These are phyloP conservation scores for Matsumurasca onukii DNA, from an alignment of 1,140 invertebrate species.

Conservation along the genomic window DNA sequence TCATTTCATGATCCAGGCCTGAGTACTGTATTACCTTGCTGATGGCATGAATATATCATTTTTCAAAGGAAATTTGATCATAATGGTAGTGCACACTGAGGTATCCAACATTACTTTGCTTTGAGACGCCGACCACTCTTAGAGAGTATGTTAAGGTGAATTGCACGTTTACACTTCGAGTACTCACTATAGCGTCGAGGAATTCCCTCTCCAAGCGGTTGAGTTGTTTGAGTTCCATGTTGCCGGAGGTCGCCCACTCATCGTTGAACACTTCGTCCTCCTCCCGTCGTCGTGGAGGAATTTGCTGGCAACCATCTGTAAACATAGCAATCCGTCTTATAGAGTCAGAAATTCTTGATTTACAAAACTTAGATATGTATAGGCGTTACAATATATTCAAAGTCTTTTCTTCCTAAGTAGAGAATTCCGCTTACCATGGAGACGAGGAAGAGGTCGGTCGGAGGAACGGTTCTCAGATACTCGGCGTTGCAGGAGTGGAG, in stretches of 20 bases:
- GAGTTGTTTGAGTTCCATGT: constrained; percentile 70
- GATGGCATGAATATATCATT: too few species aligned
- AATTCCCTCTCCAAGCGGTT: constrained; percentile 87
- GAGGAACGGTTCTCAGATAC: constrained; percentile 76
- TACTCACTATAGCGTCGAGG: constrained; percentile 82
- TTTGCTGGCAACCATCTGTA: constrained; percentile 93
- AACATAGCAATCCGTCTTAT: too few species aligned
- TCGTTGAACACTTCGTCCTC: constrained; percentile 84
- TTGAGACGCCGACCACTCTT: too few species aligned
- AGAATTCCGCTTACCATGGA: constrained; percentile 71
- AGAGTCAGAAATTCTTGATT: too few species aligned
- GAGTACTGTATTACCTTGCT: too few species aligned
- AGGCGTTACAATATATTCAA: background rate
- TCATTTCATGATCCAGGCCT: too few species aligned
- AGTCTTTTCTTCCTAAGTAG: background rate
- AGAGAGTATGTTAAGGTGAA: too few species aligned
- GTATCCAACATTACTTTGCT: too few species aligned
- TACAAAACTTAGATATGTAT: background rate
- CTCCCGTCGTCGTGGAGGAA: constrained; percentile 91
- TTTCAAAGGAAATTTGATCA: too few species aligned
- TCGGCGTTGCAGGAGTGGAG: constrained; percentile 77
- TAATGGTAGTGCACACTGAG: too few species aligned
- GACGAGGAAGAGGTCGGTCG: constrained; percentile 88
- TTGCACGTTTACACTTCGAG: too few species aligned
- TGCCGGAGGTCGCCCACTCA: constrained; percentile 84